Base-by-base conservation (phyloP, 2,888 invertebrate species). In the Trichacis sp. region DNA sequence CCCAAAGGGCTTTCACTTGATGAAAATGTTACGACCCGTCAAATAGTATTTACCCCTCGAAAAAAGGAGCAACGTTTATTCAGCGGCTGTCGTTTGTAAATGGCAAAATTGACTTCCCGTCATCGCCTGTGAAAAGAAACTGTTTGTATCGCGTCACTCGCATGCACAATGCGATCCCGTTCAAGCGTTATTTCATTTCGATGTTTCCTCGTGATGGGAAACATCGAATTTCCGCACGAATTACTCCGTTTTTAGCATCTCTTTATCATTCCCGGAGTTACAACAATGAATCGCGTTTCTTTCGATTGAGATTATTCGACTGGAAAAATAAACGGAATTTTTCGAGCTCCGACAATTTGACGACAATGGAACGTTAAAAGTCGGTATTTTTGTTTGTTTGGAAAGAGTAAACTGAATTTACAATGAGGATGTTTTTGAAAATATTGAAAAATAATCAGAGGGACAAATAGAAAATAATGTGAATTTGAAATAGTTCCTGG, bases 231-330 rank as follows among this genome's bases (percentile, higher is more conserved):
- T 24, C 43, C 52, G 43, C 42, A 42, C n/a, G 52, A 52, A 24
- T n/a, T 29, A 11, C 51, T 1, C 24, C 15, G 40, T 9, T 15
- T n/a, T 42, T 42, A 2, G 15, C 42, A 8, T 45, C 18, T 45
- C 4, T 11, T 45, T 45, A 2, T 19, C 12, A 19, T 18, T n/a
- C 6, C 18, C 17, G 9, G 12, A 45, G 18, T 2, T 14, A n/a
- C n/a, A 3, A 11, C n/a, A n/a, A n/a, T n/a, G 19, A 45, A 45
- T 45, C n/a, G 18, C 38, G 20, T 48, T 55, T 48, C 42, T 11
- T 5, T 55, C 17, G 29, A 18, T 53, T 33, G 54, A 17, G 46
- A 40, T 49, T 56, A 42, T 56, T 49, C 33, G 49, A n/a, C n/a
- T n/a, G n/a, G n/a, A n/a, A n/a, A n/a, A n/a, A n/a, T n/a, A n/a